A percentile compares a stretch with the other conserved stretches of the same genome.
phyloP scores from a whole-genome alignment of 30 jellyfish, hydroid and myxozoan genomes.

The Cassiopea andromeda region DNA sequence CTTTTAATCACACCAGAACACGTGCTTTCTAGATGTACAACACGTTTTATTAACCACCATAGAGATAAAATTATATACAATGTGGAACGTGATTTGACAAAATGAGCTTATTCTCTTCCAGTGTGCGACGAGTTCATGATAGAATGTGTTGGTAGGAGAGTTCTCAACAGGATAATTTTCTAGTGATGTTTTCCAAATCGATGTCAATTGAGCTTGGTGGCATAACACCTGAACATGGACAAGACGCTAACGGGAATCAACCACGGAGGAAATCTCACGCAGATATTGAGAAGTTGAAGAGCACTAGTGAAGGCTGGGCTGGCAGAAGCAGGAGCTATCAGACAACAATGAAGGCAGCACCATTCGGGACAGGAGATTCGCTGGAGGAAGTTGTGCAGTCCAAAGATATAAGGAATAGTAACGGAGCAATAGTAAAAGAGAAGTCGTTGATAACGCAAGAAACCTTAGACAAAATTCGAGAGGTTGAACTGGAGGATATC shows the following conservation, averaged over 20 bases:
- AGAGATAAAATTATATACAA: too few relatives aligned
- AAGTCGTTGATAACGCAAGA: constrained; percentile 80
- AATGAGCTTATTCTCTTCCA: neutral
- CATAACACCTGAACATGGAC: constrained; percentile 40
- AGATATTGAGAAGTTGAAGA: constrained; percentile 47
- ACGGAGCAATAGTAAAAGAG: constrained; percentile 19
- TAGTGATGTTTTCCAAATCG: constrained; percentile 56
- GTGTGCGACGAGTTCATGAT: neutral
- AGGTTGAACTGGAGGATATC: constrained; percentile 85
- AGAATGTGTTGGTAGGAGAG: neutral
- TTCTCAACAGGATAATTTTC: neutral
- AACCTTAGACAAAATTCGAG: constrained; percentile 75
- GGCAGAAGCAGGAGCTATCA: constrained; percentile 16
- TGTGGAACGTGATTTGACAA: too few relatives aligned
- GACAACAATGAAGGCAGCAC: constrained; percentile 27
- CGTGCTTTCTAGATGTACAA: too few relatives aligned
- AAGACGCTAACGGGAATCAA: constrained; percentile 1
- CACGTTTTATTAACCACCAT: too few relatives aligned
- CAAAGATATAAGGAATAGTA: neutral
- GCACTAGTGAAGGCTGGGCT: neutral
- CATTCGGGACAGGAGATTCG: constrained; percentile 18
- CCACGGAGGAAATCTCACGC: constrained; percentile 63
- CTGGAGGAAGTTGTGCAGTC: constrained; percentile 4
- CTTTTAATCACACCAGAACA: too few relatives aligned
- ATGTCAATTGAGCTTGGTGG: constrained; percentile 64